These are phyloP conservation scores for Tetranychus urticae DNA, from an alignment of 1,140 invertebrate species.

Conservation along the genomic window DNA sequence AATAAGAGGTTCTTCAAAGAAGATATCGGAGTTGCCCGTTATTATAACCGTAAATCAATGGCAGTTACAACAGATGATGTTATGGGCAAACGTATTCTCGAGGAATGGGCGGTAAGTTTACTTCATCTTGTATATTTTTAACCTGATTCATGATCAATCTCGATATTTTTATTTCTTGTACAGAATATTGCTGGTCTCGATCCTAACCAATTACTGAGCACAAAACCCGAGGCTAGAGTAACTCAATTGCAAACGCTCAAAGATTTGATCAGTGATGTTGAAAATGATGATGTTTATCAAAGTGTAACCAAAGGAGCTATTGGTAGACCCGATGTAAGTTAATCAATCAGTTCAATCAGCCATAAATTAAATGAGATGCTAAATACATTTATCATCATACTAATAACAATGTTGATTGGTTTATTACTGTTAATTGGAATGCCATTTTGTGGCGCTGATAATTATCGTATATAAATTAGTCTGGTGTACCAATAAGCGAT, in stretches of 20 bases:
- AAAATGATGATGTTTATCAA: conserved; percentile 1
- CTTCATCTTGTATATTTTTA: neutral
- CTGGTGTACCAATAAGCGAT: no score
- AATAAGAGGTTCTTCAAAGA: conserved; percentile 51
- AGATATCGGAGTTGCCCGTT: conserved; percentile 40
- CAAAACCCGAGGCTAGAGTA: conserved; percentile 12
- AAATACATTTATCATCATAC: no score
- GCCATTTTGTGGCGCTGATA: no score
- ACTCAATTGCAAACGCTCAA: conserved; percentile 14
- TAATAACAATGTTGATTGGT: no score
- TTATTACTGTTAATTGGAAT: no score
- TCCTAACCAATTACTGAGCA: conserved; percentile 9
- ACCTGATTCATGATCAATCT: neutral
- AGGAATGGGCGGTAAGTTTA: conserved; percentile 12
- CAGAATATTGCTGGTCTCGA: conserved; percentile 12
- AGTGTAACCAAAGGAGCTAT: neutral
- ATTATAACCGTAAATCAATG: conserved; percentile 24
- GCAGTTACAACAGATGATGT: conserved; percentile 14
- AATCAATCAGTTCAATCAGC: no score
- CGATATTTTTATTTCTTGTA: neutral
- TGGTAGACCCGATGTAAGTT: neutral
- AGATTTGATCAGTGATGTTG: conserved; percentile 11
- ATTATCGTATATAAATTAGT: no score
- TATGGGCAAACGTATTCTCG: conserved; percentile 12
- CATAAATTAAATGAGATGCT: no score